These are phyloP conservation scores for Cynodonichthys magdalenae DNA, from an alignment of 2,797 vertebrate species.

Conservation along the genomic window DNA sequence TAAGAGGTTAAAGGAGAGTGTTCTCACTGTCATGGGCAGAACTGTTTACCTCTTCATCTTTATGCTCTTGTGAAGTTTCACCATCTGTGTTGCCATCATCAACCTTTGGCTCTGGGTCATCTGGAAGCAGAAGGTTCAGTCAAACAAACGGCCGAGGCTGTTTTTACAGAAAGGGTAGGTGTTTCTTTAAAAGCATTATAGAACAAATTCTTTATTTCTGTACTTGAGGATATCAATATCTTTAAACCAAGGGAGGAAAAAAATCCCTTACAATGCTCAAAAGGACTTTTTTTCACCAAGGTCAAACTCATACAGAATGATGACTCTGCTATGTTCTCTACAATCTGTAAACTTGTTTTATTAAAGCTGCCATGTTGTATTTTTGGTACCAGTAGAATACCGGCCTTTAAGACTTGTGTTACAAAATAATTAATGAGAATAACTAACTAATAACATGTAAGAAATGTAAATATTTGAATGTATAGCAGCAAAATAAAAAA, in stretches of 20 bases:
- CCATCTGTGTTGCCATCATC: constrained; percentile 45
- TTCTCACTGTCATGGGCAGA: neutral
- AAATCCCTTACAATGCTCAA: neutral
- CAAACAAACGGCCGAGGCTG: neutral
- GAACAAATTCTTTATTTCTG: neutral
- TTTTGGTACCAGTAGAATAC: too few relatives aligned
- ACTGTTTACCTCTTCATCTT: constrained; percentile 53
- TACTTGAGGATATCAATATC: neutral
- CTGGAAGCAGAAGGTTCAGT: constrained; percentile 44
- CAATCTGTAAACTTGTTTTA: too few relatives aligned
- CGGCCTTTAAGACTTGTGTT: too few relatives aligned
- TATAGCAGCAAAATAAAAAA: too few relatives aligned
- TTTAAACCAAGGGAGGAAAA: neutral
- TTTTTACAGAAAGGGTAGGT: neutral
- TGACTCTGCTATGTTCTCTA: too few relatives aligned
- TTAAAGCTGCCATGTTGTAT: too few relatives aligned
- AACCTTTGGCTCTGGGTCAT: constrained; percentile 57
- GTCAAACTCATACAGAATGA: too few relatives aligned
- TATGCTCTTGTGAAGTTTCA: constrained; percentile 41
- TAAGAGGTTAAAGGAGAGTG: neutral
- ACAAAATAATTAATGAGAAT: too few relatives aligned
- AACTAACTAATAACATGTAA: too few relatives aligned
- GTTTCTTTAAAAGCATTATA: neutral
- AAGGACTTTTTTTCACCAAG: too few relatives aligned
- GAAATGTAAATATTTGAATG: too few relatives aligned